A percentile compares a stretch with the other conserved stretches of the same genome.
Conservation (phyloP, 1,140 invertebrate genomes). For the Plectrocnemia conspersa region DNA sequence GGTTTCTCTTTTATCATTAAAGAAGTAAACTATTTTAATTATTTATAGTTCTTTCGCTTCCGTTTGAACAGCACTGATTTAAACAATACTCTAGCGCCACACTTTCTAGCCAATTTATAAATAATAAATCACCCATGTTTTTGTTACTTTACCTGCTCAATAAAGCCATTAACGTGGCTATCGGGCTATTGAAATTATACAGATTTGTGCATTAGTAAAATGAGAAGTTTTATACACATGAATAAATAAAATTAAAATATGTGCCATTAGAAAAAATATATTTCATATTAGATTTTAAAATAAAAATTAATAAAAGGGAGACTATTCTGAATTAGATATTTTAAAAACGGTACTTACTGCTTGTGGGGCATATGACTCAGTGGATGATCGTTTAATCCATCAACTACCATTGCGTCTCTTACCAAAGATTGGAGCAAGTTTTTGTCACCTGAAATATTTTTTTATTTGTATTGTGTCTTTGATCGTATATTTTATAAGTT, state of each 20-base stretch:
- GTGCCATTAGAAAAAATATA: constrained; percentile 2
- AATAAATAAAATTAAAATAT: constrained; percentile 1
- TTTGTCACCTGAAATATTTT: constrained; percentile 61
- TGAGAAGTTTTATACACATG: background rate
- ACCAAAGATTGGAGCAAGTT: constrained; percentile 74
- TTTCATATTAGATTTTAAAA: constrained; percentile 2
- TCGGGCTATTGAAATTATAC: constrained; percentile 60
- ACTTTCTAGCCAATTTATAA: too few species aligned
- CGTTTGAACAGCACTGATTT: too few species aligned
- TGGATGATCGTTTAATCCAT: constrained; percentile 59
- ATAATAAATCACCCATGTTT: background rate
- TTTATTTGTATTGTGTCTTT: background rate
- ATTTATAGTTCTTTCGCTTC: too few species aligned
- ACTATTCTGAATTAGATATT: background rate
- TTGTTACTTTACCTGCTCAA: constrained; percentile 72
- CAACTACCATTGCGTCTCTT: constrained; percentile 74
- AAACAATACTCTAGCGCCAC: too few species aligned
- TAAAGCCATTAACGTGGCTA: constrained; percentile 81
- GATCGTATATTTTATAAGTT: background rate
- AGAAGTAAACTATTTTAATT: too few species aligned
- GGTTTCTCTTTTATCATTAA: too few species aligned
- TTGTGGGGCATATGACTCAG: constrained; percentile 41
- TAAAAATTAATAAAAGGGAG: background rate
- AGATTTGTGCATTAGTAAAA: constrained; percentile 35
- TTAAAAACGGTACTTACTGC: constrained; percentile 31